Conservation (phyloP, 2,113 vertebrate species). For the Rhadina sibilatrix region DNA sequence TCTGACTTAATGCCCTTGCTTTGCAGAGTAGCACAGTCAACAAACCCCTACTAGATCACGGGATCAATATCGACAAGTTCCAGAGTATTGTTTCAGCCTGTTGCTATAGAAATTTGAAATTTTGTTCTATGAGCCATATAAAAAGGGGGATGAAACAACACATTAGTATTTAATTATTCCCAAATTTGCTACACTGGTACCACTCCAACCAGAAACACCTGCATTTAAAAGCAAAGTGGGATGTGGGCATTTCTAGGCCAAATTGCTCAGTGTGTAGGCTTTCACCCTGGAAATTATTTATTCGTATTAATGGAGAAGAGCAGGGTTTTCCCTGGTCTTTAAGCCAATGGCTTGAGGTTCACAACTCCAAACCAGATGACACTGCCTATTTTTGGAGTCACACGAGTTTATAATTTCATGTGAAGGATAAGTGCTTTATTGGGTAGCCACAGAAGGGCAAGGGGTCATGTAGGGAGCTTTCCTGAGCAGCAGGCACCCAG, state of each 20-base stretch:
- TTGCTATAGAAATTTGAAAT: slow-evolving; percentile 4
- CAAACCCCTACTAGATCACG: not conserved
- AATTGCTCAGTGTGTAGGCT: not conserved
- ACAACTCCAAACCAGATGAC: not conserved
- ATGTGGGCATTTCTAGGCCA: not conserved
- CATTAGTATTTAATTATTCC: not conserved
- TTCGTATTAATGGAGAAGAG: not conserved
- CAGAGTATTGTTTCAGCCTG: slow-evolving; percentile 8
- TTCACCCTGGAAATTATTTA: not conserved
- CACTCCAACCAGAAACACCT: not conserved
- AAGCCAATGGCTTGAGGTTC: not conserved
- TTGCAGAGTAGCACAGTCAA: slow-evolving; percentile 5
- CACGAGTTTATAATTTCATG: not conserved
- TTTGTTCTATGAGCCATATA: not conserved
- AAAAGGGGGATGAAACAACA: not conserved
- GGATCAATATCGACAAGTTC: slow-evolving; percentile 19
- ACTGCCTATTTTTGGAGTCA: not conserved
- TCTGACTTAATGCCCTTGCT: not conserved
- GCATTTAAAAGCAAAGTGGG: not conserved
- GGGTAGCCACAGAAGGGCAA: not conserved
- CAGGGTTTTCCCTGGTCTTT: not conserved
- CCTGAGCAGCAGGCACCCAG: not conserved
- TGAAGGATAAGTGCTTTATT: not conserved
- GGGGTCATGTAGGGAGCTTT: not conserved
- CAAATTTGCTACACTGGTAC: not conserved